phyloP scores from a whole-genome alignment of 2,797 vertebrate genomes.

The Zalophus californianus region DNA sequence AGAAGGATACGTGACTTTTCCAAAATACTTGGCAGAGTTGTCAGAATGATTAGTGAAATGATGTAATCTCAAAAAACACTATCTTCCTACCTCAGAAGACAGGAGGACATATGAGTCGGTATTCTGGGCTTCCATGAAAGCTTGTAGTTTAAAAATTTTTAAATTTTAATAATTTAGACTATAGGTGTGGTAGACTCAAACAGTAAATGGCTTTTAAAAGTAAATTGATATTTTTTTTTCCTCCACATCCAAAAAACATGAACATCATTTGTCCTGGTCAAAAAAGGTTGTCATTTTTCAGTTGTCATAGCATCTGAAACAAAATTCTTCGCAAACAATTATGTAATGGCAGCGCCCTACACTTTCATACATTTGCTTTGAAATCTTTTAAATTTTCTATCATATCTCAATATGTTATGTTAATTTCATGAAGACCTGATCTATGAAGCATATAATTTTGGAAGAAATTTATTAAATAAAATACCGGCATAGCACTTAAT shows the following conservation, averaged over 20 bases:
- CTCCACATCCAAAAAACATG: constrained; percentile 7
- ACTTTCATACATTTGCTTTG: constrained; percentile 15
- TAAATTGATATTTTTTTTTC: constrained; percentile 12
- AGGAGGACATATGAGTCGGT: neutral
- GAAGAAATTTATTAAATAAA: constrained; percentile 48
- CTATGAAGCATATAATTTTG: neutral
- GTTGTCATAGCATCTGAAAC: neutral
- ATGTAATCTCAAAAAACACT: neutral
- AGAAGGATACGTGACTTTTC: neutral
- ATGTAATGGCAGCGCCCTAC: neutral
- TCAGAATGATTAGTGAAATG: neutral
- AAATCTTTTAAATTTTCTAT: constrained; percentile 23
- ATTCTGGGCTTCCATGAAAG: neutral
- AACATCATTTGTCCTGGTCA: constrained; percentile 42
- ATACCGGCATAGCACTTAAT: neutral
- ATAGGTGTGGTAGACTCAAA: neutral
- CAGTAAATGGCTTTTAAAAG: constrained; percentile 39
- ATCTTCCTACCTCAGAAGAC: neutral
- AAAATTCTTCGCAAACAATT: constrained; percentile 37
- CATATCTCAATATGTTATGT: neutral
- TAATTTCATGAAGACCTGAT: constrained; percentile 46
- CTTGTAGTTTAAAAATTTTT: constrained; percentile 28
- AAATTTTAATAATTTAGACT: neutral
- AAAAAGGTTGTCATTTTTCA: constrained; percentile 40
- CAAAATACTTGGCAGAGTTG: neutral